Conservation (phyloP, 2,888 invertebrate genomes). For the Agriopis aurantiaria region DNA sequence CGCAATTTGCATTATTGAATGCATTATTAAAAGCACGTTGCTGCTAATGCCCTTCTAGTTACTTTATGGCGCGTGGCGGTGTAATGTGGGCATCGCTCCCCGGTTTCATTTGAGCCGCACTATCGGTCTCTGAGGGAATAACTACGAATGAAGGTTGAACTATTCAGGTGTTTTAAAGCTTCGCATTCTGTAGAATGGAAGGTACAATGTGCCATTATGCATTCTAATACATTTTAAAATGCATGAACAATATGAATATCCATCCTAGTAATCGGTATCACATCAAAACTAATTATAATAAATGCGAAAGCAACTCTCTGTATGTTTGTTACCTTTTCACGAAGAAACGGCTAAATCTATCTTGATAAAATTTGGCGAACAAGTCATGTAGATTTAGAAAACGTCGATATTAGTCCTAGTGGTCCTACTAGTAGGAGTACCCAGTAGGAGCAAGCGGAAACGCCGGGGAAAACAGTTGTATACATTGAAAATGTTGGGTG, state of each 20-base stretch:
- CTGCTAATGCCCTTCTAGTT: conserved; percentile 21
- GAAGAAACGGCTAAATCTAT: no score
- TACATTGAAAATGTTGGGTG: no score
- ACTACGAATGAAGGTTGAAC: background rate
- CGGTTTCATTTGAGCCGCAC: conserved; percentile 4
- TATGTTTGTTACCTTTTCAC: no score
- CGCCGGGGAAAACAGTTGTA: no score
- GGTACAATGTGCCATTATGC: background rate
- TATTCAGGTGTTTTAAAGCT: conserved; percentile 1
- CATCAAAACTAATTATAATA: background rate
- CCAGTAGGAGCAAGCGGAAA: no score
- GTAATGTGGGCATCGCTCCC: conserved; percentile 20
- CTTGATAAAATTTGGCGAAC: no score
- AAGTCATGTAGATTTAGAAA: no score
- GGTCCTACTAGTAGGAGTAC: no score
- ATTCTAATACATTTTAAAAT: background rate
- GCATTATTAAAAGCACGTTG: conserved; percentile 26
- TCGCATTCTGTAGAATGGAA: background rate
- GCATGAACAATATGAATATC: no score
- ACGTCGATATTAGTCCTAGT: no score
- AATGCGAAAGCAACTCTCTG: no score
- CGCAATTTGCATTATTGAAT: conserved; percentile 10
- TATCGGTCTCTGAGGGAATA: background rate
- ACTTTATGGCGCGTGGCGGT: conserved; percentile 6
- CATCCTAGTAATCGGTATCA: background rate